Conservation (phyloP, 1,140 invertebrate species). For the Drosophila rufa region DNA sequence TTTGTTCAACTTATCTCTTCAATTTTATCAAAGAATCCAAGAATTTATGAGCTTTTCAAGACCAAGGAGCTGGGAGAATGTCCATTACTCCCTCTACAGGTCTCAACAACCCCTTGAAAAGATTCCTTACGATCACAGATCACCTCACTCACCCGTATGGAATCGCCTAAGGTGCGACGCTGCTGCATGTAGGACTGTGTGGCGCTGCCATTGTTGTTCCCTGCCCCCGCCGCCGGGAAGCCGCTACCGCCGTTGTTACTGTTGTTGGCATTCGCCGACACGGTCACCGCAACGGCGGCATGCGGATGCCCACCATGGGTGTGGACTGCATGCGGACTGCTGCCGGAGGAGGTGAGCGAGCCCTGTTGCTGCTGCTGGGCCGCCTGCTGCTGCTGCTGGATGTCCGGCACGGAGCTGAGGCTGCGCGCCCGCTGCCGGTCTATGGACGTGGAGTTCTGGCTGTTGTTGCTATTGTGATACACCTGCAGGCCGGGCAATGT, state of each 20-base stretch:
- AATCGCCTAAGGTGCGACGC: slow-evolving; percentile 68
- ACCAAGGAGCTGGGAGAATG: too few relatives aligned
- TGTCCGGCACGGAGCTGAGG: slow-evolving; percentile 92
- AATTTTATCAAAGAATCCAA: not conserved
- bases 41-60: not conserved
- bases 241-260: slow-evolving; percentile 84
- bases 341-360: slow-evolving; percentile 48
- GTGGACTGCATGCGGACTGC: slow-evolving; percentile 57
- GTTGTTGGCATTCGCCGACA: slow-evolving; percentile 82
- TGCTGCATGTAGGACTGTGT: slow-evolving; percentile 71
- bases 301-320: slow-evolving; percentile 53
- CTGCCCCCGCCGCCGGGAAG: slow-evolving; percentile 22
- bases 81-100: too few relatives aligned
- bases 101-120: accelerated
- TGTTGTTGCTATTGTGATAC: slow-evolving; percentile 81
- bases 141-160: slow-evolving; percentile 65
- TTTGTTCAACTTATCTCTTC: not conserved
- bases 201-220: slow-evolving; percentile 69
- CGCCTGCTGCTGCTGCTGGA: slow-evolving; percentile 86
- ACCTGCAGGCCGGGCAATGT: slow-evolving; percentile 90
- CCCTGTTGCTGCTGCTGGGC: slow-evolving; percentile 62
- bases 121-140: not conserved
- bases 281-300: slow-evolving; percentile 56
- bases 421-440: slow-evolving; percentile 93
- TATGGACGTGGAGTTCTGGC: slow-evolving; percentile 70